A percentile compares a stretch with the other conserved stretches of the same genome.
phyloP scores from a whole-genome alignment of 2,888 invertebrate genomes.

The Plebejus melissa region DNA sequence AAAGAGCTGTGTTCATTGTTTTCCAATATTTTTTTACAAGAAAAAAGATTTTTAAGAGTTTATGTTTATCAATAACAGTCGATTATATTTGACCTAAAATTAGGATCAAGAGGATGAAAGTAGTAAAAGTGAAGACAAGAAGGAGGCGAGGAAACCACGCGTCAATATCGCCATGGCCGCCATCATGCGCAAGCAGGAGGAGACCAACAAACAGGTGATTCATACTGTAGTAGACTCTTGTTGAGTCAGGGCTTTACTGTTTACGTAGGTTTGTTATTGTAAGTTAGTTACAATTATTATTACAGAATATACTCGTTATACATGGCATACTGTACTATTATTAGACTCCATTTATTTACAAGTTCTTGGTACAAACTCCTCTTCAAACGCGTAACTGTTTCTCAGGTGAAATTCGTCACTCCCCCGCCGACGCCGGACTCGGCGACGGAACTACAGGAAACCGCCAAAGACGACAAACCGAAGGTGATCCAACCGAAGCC shows the following conservation, averaged over 20 bases:
- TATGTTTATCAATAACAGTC: no score
- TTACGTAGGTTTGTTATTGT: no score
- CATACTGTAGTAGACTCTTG: no score
- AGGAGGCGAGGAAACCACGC: constrained; percentile 75
- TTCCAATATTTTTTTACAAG: no score
- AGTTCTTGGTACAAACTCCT: no score
- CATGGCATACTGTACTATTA: no score
- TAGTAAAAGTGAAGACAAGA: constrained; percentile 55
- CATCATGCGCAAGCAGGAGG: constrained; percentile 85
- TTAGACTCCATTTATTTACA: no score
- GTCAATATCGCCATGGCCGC: constrained; percentile 91
- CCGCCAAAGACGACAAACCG: constrained; percentile 56
- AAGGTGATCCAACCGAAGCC: constrained; percentile 64
- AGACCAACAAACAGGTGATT: constrained; percentile 81
- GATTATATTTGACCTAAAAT: background rate
- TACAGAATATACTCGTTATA: no score
- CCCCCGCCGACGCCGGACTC: constrained; percentile 69
- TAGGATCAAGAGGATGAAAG: constrained; percentile 54
- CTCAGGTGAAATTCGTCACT: constrained; percentile 79
- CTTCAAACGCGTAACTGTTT: background rate
- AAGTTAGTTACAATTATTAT: no score
- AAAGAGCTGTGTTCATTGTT: no score
- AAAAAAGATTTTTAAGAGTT: no score
- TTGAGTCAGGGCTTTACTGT: no score
- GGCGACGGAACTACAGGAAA: constrained; percentile 46